Base-by-base conservation (phyloP, 2,113 vertebrate species). In the Aphyosemion australe region DNA sequence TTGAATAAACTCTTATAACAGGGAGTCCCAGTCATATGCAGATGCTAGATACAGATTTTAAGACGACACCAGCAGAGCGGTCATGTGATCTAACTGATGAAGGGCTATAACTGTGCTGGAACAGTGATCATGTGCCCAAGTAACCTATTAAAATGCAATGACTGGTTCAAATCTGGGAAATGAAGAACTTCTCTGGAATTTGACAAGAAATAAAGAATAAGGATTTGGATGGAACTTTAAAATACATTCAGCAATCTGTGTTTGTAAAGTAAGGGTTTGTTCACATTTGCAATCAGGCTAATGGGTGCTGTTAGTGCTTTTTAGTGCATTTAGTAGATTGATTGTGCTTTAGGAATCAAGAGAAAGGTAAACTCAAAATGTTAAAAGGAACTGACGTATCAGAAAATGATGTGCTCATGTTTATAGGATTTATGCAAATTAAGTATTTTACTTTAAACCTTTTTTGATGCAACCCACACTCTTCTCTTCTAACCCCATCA, bases 111-210 rank as follows among this genome's bases (percentile, higher is more conserved):
- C n/a, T 8, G 4, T 78, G 45, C 65, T 46, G 80, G 31, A 12
- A 51, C 19, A 26, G 26, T 72, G 37, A 31, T 47, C 4, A 6
- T 41, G 42, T n/a, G 20, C 46, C 41, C 52, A 65, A 74, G 78
- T 34, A 75, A 42, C 32, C 47, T 59, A 65, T 81, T 73, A 64
- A 83, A 87, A 74, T 16, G 39, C 34, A 68, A 72, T 82, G 8
- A 61, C 26, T 66, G 58, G 43, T 73, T 46, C 53, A 63, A 69
- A 34, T 48, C 11, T 3, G 52, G 45, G 71, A 59, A 50, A 56
- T 50, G 31, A 49, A 12, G 72, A 65, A 59, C 10, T 15, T 60
- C 42, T 61, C 32, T 12, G 34, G 12, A 70, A 26, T 37, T 20
- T 1, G 15, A 18, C 45, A 10, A 19, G 13, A 73, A 66, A 73